Evolutionary conservation across 2,888 invertebrate genomes (phyloP).

Genomic region (Laspeyria flexula): DNA sequence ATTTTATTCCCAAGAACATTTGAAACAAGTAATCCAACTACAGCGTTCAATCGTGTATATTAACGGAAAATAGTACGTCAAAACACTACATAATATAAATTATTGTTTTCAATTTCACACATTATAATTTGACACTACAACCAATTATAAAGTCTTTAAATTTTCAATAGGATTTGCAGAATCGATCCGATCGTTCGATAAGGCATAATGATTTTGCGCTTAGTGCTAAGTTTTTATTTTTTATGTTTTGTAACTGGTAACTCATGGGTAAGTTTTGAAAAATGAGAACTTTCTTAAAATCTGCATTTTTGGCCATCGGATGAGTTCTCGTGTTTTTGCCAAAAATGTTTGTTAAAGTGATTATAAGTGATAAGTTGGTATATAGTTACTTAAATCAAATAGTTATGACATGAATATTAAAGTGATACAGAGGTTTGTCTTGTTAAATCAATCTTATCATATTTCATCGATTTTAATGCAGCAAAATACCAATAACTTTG

Average conservation of each 20-base stretch:
- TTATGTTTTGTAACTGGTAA: constrained; percentile 28
- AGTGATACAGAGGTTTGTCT: not conserved
- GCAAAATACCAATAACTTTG: not conserved
- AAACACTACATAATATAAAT: constrained; percentile 34
- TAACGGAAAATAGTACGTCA: constrained; percentile 6
- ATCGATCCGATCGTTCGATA: constrained; percentile 31
- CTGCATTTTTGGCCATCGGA: not conserved
- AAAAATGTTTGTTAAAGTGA: not conserved
- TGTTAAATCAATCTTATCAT: not conserved
- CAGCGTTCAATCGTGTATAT: constrained; percentile 32
- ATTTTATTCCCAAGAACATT: not conserved
- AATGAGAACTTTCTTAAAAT: not conserved
- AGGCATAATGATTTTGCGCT: constrained; percentile 43
- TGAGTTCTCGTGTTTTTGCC: not conserved
- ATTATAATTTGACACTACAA: constrained; percentile 40
- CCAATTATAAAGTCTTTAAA: constrained; percentile 42
- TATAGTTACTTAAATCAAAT: not conserved
- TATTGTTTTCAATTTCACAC: constrained; percentile 43
- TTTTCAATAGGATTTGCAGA: constrained; percentile 39
- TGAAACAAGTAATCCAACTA: constrained; percentile 9
- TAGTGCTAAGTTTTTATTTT: constrained; percentile 37
- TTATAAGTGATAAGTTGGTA: not conserved
- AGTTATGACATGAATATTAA: too few relatives aligned
- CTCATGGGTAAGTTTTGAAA: constrained; percentile 31
- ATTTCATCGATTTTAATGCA: not conserved